Conservation (phyloP, 2,113 vertebrate genomes). For the Paradoxurus hermaphroditus region DNA sequence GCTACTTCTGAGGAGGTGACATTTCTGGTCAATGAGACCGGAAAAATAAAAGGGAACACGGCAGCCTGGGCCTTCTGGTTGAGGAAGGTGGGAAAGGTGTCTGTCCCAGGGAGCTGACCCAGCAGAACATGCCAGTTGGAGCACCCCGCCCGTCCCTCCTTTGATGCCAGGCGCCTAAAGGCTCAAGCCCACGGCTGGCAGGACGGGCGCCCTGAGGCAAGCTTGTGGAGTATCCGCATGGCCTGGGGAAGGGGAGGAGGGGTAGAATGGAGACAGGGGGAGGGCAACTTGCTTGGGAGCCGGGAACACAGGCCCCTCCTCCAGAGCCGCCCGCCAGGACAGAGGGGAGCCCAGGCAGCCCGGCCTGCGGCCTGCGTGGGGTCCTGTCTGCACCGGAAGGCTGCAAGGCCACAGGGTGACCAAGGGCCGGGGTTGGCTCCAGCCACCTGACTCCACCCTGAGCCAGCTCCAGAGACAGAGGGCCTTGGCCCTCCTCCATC, state of each 20-base stretch:
- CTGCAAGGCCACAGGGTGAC: neutral
- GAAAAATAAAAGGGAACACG: neutral
- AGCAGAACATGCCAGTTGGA: neutral
- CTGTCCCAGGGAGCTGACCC: neutral
- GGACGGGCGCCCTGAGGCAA: neutral
- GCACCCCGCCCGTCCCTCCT: neutral
- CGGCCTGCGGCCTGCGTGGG: neutral
- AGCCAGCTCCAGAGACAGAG: neutral
- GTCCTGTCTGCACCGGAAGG: neutral
- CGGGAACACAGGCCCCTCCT: neutral
- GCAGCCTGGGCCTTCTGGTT: neutral
- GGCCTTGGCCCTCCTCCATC: neutral
- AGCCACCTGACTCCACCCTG: neutral
- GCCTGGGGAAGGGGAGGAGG: neutral
- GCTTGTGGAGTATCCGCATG: neutral
- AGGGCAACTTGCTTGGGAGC: neutral
- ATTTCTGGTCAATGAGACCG: neutral
- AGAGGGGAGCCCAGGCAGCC: neutral
- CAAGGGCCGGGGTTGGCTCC: neutral
- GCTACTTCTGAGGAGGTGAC: neutral
- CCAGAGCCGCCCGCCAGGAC: neutral
- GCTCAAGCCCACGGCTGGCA: neutral
- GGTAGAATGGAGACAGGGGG: fast-evolving
- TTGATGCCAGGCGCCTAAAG: neutral
- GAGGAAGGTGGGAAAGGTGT: neutral